These are phyloP conservation scores for Nothura maculosa DNA, from an alignment of 2,797 vertebrate genomes.

Conservation along the genomic window DNA sequence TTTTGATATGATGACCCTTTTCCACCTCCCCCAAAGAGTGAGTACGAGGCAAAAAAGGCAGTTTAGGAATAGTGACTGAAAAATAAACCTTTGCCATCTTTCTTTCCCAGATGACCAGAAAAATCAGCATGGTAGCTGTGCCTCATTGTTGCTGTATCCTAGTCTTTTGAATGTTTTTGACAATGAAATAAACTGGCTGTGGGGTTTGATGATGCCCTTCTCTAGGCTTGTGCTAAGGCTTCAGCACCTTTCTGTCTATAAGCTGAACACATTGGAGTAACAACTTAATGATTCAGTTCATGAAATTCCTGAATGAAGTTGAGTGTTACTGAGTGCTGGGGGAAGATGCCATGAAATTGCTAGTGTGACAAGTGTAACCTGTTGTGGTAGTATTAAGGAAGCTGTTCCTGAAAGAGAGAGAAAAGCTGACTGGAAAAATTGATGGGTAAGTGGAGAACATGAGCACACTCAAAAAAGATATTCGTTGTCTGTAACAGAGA, in stretches of 20 bases:
- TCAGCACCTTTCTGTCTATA: not conserved
- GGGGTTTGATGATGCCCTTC: not conserved
- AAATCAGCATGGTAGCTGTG: not conserved
- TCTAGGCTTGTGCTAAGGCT: not conserved
- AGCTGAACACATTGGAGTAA: not conserved
- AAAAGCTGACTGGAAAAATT: not conserved
- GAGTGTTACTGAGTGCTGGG: not conserved
- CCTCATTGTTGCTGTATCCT: not conserved
- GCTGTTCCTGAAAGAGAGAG: not conserved
- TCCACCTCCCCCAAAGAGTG: rapidly evolving
- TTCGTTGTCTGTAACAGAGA: not conserved
- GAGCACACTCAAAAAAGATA: not conserved
- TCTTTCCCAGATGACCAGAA: not conserved
- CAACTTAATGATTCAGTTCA: not conserved
- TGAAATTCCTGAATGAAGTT: not conserved
- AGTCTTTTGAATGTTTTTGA: not conserved
- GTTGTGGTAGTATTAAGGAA: not conserved
- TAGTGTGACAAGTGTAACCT: not conserved
- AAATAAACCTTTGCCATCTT: not conserved
- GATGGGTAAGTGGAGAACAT: not conserved
- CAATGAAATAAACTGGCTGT: not conserved
- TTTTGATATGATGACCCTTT: not conserved
- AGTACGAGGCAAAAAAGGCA: not conserved
- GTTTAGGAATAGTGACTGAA: not conserved
- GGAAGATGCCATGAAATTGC: not conserved